These are phyloP conservation scores for Eolophus roseicapilla DNA, from an alignment of 2,113 vertebrate genomes.

Conservation along the genomic window DNA sequence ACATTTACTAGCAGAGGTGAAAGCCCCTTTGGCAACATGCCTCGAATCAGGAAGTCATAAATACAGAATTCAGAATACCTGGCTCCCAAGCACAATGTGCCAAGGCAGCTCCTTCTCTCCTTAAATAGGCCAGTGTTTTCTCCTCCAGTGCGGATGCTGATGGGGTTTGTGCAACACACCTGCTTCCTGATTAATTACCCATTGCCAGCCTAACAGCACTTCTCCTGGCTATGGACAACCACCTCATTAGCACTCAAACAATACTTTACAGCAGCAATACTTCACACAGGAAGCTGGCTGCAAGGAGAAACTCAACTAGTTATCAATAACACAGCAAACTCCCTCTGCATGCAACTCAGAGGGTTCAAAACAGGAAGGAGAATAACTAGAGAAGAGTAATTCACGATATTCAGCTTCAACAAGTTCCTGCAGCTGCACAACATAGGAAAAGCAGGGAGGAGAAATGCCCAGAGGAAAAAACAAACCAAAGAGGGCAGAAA, in stretches of 20 bases:
- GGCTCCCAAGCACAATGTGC: background rate
- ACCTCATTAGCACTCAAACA: background rate
- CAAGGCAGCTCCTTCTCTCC: background rate
- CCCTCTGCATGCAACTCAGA: background rate
- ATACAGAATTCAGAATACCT: constrained; percentile 12
- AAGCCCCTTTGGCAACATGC: constrained; percentile 39
- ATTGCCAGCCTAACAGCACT: background rate
- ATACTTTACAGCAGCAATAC: background rate
- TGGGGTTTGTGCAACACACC: background rate
- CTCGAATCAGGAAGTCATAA: constrained; percentile 51
- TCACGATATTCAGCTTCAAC: background rate
- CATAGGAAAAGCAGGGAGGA: background rate
- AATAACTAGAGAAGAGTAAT: background rate
- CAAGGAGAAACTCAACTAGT: background rate
- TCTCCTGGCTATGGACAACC: background rate
- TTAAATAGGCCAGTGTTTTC: constrained; percentile 8
- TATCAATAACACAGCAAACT: constrained; percentile 1
- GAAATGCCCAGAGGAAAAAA: background rate
- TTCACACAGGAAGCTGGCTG: background rate
- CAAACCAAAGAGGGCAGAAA: background rate
- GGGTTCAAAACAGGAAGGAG: background rate
- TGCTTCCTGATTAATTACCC: constrained; percentile 5
- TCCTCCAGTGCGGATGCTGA: background rate
- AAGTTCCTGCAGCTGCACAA: background rate
- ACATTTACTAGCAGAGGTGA: constrained; percentile 37